Conservation (phyloP, 2,113 vertebrate genomes). For the Rhinichthys klamathensis region DNA sequence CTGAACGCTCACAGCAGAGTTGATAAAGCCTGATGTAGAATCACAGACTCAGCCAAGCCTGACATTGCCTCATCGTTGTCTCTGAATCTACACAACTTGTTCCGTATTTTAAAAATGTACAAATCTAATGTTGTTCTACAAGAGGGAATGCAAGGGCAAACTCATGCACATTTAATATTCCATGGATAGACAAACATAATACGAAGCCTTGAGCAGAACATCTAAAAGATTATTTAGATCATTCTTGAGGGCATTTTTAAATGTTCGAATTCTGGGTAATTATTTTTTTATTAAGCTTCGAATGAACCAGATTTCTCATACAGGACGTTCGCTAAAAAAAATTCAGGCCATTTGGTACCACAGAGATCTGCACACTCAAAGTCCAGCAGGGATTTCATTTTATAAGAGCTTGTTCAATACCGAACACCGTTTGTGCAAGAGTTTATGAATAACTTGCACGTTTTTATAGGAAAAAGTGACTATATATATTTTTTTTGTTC, state of each 20-base stretch:
- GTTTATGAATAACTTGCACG: no score
- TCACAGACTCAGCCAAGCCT: conserved; percentile 19
- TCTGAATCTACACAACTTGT: neutral
- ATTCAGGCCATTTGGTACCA: conserved; percentile 6
- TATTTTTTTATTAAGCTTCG: conserved; percentile 3
- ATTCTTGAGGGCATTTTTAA: neutral
- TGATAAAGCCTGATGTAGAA: conserved; percentile 18
- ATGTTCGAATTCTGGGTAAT: neutral
- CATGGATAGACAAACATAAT: no score
- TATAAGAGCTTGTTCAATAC: neutral
- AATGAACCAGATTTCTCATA: conserved; percentile 29
- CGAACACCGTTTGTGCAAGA: neutral
- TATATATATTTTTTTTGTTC: no score
- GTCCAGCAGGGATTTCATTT: neutral
- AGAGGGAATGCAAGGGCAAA: neutral
- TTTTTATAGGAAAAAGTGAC: no score
- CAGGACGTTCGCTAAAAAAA: neutral
- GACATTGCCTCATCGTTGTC: neutral
- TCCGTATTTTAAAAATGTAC: neutral
- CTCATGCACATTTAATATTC: neutral
- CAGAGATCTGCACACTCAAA: neutral
- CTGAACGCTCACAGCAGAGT: conserved; percentile 20
- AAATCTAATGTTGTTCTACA: neutral
- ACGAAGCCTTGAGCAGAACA: neutral
- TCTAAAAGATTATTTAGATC: conserved; percentile 10